A percentile compares a stretch with the other conserved stretches of the same genome.
Conservation (phyloP, 2,888 invertebrate genomes). For the Achlya flavicornis region DNA sequence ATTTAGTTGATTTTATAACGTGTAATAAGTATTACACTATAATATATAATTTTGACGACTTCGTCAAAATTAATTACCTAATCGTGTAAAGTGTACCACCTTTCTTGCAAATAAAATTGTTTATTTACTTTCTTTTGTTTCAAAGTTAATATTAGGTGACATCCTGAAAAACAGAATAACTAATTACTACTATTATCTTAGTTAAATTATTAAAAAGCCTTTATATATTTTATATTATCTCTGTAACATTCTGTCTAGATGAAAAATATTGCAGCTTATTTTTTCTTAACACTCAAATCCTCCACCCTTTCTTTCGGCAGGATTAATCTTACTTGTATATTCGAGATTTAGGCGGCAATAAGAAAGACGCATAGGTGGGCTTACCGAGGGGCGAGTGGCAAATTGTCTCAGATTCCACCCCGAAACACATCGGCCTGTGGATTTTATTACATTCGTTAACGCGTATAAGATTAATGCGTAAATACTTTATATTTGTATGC, state of each 20-base stretch:
- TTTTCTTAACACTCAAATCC: slow-evolving; percentile 39
- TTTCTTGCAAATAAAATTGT: too few relatives aligned
- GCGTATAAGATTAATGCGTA: slow-evolving; percentile 77
- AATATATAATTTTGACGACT: too few relatives aligned
- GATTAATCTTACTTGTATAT: slow-evolving; percentile 84
- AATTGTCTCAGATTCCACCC: slow-evolving; percentile 81
- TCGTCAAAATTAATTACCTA: too few relatives aligned
- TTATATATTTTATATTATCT: too few relatives aligned
- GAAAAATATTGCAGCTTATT: slow-evolving; percentile 21
- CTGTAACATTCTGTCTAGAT: neutral
- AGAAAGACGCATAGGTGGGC: slow-evolving; percentile 83
- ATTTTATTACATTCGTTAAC: slow-evolving; percentile 83
- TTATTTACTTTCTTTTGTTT: too few relatives aligned
- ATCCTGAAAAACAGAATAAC: too few relatives aligned
- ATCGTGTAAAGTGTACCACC: too few relatives aligned
- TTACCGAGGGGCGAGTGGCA: slow-evolving; percentile 73
- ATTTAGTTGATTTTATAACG: too few relatives aligned
- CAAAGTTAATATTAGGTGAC: too few relatives aligned
- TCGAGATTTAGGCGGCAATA: slow-evolving; percentile 82
- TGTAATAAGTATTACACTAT: too few relatives aligned
- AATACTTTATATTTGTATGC: slow-evolving; percentile 71
- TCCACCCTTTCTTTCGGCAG: slow-evolving; percentile 79
- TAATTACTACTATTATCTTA: too few relatives aligned
- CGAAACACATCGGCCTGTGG: slow-evolving; percentile 51
- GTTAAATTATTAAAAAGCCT: too few relatives aligned